A percentile compares a stretch with the other conserved stretches of the same genome.
These are phyloP conservation scores for Oscheius sp. DNA, from an alignment of 2,888 invertebrate genomes.

Conservation along the genomic window DNA sequence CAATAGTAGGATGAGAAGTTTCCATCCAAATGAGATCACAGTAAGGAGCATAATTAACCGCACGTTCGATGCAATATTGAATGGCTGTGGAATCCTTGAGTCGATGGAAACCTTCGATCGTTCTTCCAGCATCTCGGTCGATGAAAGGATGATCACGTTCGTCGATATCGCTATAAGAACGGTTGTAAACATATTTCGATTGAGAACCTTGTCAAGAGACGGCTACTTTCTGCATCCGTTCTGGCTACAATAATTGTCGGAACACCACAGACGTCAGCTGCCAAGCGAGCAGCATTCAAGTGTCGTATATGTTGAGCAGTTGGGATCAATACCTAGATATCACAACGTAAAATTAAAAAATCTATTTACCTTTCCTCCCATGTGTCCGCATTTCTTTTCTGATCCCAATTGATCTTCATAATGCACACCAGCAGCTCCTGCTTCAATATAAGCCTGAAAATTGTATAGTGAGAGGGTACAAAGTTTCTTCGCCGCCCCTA, in stretches of 20 bases:
- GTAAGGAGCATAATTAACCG: slow-evolving; percentile 68
- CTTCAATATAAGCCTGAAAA: slow-evolving; percentile 69
- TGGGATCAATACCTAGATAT: slow-evolving; percentile 68
- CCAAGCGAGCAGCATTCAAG: slow-evolving; percentile 71
- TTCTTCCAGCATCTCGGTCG: slow-evolving; percentile 69
- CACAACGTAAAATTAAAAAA: neutral
- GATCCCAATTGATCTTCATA: slow-evolving; percentile 72
- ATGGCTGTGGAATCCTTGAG: slow-evolving; percentile 62
- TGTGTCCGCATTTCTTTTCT: slow-evolving; percentile 72
- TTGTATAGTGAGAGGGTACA: neutral
- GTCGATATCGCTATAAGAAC: slow-evolving; percentile 67
- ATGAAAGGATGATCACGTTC: slow-evolving; percentile 70
- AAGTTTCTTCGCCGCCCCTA: slow-evolving; percentile 14
- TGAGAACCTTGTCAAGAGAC: slow-evolving; percentile 64
- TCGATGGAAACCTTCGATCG: slow-evolving; percentile 70
- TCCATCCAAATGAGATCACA: slow-evolving; percentile 72
- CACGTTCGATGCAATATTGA: slow-evolving; percentile 70
- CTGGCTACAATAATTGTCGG: slow-evolving; percentile 71
- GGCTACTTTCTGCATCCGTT: slow-evolving; percentile 71
- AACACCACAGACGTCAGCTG: slow-evolving; percentile 71
- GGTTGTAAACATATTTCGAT: neutral
- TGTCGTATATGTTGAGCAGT: slow-evolving; percentile 71
- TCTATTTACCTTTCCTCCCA: slow-evolving; percentile 68
- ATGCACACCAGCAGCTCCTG: slow-evolving; percentile 70
- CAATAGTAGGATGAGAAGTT: slow-evolving; percentile 70